These are phyloP conservation scores for Ceratosolen fusciceps DNA, from an alignment of 1,140 invertebrate genomes.

Conservation along the genomic window DNA sequence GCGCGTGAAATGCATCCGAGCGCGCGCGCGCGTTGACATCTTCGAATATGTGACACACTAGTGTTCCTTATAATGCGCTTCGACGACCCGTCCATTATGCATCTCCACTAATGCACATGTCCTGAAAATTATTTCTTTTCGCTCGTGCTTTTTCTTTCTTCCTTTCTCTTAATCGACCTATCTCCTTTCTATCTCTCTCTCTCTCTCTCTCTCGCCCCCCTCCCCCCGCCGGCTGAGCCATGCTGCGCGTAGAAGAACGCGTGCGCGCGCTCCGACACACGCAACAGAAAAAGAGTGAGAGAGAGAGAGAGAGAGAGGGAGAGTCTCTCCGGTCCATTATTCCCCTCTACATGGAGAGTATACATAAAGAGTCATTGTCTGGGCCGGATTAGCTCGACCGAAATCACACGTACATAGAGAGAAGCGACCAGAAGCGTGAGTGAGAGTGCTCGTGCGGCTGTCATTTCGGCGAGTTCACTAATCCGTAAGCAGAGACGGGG, in stretches of 20 bases:
- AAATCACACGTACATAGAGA: not conserved
- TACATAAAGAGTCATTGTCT: constrained; percentile 22
- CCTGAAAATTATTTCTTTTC: constrained; percentile 33
- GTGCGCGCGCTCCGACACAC: no score
- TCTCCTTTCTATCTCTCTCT: no score
- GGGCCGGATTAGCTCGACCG: not conserved
- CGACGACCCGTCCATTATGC: not conserved
- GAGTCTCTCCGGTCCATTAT: not conserved
- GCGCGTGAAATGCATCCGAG: not conserved
- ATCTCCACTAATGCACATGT: not conserved
- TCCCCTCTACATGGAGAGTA: not conserved
- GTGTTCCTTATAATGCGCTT: not conserved
- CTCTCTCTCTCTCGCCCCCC: no score
- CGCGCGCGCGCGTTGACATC: not conserved
- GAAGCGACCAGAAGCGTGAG: not conserved
- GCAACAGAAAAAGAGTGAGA: no score
- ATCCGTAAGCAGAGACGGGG: constrained; percentile 27
- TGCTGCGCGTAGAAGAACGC: not conserved
- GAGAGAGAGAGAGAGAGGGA: not conserved
- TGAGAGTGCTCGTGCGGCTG: not conserved
- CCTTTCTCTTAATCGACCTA: constrained; percentile 1
- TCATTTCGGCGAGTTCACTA: constrained; percentile 42
- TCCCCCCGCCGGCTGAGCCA: no score
- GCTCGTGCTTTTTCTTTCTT: no score
- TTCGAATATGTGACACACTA: not conserved